Evolutionary conservation across 2,113 vertebrate genomes (phyloP).

Genomic region (Sorex araneus): DNA sequence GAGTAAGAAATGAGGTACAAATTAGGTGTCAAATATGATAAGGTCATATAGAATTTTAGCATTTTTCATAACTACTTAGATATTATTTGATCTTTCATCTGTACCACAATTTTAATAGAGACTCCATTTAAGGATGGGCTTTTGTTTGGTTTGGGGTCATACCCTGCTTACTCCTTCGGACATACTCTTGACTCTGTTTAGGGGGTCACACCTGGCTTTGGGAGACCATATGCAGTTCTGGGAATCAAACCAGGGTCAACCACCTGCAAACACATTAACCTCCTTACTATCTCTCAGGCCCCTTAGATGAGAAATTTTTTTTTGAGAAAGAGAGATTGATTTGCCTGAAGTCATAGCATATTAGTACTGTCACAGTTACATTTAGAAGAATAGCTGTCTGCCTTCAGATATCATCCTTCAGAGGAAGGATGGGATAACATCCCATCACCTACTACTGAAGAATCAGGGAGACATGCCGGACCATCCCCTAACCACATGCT

Average conservation of each 20-base stretch:
- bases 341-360: background rate
- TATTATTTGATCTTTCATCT: slow-evolving; percentile 28
- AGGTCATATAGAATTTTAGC: background rate
- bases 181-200: too few species aligned
- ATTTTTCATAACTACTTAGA: background rate
- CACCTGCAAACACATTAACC: too few species aligned
- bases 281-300: too few species aligned
- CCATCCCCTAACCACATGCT: background rate
- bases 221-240: too few species aligned
- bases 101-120: background rate
- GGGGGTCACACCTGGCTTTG: too few species aligned
- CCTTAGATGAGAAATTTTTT: background rate
- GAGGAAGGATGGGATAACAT: too few species aligned
- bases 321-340: background rate
- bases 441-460: background rate
- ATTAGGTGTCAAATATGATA: slow-evolving; percentile 18
- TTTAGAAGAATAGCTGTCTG: background rate
- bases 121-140: background rate
- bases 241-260: too few species aligned
- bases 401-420: background rate
- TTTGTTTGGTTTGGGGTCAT: too few species aligned
- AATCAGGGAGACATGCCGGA: background rate
- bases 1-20: slow-evolving; percentile 17
- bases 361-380: background rate
- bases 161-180: too few species aligned